These are phyloP conservation scores for Caradrina clavipalpis DNA, from an alignment of 2,888 invertebrate species.

Conservation along the genomic window DNA sequence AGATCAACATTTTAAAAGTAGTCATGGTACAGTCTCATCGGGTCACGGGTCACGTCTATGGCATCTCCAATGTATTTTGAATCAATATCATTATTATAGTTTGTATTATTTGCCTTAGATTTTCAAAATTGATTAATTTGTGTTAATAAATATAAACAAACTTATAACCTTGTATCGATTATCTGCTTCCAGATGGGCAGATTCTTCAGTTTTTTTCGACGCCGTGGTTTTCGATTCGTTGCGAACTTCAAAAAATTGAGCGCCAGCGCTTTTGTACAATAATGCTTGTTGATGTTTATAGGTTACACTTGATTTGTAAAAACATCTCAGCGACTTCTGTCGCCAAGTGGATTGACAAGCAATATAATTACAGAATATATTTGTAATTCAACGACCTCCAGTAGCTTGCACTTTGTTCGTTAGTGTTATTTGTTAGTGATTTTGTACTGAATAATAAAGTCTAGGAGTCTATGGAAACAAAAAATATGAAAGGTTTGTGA, in stretches of 20 bases:
- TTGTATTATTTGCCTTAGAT: neutral
- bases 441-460: constrained; percentile 21
- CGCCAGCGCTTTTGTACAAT: constrained; percentile 65
- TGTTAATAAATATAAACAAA: constrained; percentile 30
- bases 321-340: constrained; percentile 47
- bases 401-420: constrained; percentile 1
- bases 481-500: constrained; percentile 38
- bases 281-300: constrained; percentile 58
- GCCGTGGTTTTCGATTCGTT: constrained; percentile 80
- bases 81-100: constrained; percentile 4
- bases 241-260: constrained; percentile 62
- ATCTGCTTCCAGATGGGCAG: constrained; percentile 77
- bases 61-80: constrained; percentile 5
- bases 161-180: constrained; percentile 77
- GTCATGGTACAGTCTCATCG: neutral
- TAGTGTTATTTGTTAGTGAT: constrained; percentile 13
- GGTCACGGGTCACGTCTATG: neutral
- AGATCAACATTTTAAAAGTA: constrained; percentile 14
- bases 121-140: neutral
- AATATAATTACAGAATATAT: constrained; percentile 23
- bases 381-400: constrained; percentile 17
- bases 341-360: constrained; percentile 34
- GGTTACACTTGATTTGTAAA: constrained; percentile 60
- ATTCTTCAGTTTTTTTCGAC: constrained; percentile 80
- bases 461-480: constrained; percentile 53